Conservation (phyloP, 1,140 invertebrate species). For the Andricus grossulariae region DNA sequence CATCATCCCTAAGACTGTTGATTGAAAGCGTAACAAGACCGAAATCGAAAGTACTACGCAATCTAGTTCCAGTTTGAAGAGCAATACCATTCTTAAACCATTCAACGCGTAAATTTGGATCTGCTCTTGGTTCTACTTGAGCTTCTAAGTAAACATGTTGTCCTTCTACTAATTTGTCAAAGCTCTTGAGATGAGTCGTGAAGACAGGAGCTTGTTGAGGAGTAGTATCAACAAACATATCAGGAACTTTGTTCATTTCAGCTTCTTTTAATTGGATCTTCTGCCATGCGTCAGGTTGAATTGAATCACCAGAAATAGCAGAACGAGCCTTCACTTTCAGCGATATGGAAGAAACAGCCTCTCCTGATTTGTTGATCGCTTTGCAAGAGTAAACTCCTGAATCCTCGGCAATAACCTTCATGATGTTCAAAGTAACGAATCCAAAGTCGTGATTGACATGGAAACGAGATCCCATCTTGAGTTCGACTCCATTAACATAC, state of each 20-base stretch:
- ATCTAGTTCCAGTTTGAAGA: slow-evolving; percentile 87
- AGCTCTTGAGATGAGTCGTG: slow-evolving; percentile 91
- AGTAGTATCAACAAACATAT: slow-evolving; percentile 88
- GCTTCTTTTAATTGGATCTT: slow-evolving; percentile 93
- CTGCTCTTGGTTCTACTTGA: slow-evolving; percentile 95
- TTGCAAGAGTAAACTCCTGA: slow-evolving; percentile 95
- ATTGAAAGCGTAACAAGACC: slow-evolving; percentile 95
- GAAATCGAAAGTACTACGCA: slow-evolving; percentile 94
- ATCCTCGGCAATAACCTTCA: slow-evolving; percentile 91
- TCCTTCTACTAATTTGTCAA: slow-evolving; percentile 90
- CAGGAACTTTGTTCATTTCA: slow-evolving; percentile 90
- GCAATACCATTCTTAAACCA: slow-evolving; percentile 96
- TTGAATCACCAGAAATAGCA: slow-evolving; percentile 85
- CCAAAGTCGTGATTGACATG: slow-evolving; percentile 95
- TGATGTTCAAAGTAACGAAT: slow-evolving; percentile 94
- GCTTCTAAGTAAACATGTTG: slow-evolving; percentile 95
- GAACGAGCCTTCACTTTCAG: slow-evolving; percentile 90
- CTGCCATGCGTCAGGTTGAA: slow-evolving; percentile 92
- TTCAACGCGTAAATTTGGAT: slow-evolving; percentile 93
- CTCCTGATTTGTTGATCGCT: slow-evolving; percentile 92
- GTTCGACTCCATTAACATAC: slow-evolving; percentile 94
- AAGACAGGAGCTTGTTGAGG: slow-evolving; percentile 93
- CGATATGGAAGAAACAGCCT: slow-evolving; percentile 92
- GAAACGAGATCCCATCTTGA: slow-evolving; percentile 93
- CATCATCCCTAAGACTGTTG: slow-evolving; percentile 88